These are phyloP conservation scores for Malaclemys terrapin DNA, from an alignment of 2,113 vertebrate genomes.

Conservation along the genomic window DNA sequence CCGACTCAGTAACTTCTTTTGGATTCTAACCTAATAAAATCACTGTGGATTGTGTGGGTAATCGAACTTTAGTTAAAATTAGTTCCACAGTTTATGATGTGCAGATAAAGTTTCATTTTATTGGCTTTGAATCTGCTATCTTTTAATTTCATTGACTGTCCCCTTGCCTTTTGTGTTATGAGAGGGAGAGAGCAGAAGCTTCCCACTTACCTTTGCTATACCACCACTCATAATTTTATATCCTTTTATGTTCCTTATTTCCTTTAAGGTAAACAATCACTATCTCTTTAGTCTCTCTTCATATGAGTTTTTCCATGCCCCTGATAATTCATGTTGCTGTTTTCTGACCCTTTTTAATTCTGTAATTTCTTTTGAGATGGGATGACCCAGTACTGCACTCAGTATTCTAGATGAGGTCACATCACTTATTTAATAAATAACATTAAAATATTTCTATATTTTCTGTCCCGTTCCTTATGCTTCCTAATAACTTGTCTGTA, in stretches of 20 bases:
- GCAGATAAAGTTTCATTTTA: not conserved
- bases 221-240: not conserved
- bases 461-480: not conserved
- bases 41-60: constrained; percentile 31
- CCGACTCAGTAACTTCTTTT: not conserved
- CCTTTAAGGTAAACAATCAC: not conserved
- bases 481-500: not conserved
- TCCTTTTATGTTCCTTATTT: not conserved
- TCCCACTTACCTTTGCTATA: not conserved
- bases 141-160: not conserved
- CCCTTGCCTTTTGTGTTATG: not conserved
- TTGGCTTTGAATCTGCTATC: not conserved
- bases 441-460: not conserved
- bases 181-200: not conserved
- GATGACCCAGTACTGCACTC: not conserved
- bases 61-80: constrained; percentile 22
- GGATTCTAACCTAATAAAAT: constrained; percentile 22
- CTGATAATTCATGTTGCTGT: not conserved
- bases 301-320: not conserved
- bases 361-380: not conserved
- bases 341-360: not conserved
- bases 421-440: not conserved
- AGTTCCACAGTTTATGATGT: constrained; percentile 24
- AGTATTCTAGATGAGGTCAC: not conserved
- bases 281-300: not conserved